Conservation (phyloP, 2,113 vertebrate genomes). For the Hippocampus barbouri region DNA sequence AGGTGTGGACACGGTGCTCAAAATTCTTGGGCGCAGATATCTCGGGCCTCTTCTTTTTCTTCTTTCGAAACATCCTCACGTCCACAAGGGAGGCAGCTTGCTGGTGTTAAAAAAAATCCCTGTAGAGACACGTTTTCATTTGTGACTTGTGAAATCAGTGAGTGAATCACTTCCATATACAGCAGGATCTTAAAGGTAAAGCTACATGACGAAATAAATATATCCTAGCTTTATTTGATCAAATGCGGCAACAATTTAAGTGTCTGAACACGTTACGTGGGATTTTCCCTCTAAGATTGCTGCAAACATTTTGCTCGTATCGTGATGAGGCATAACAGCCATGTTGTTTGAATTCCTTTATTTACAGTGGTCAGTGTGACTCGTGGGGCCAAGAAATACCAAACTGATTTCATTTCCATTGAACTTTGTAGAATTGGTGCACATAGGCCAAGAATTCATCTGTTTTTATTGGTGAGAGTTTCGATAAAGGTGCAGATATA, state of each 20-base stretch:
- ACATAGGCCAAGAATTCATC: no score
- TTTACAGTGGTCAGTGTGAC: no score
- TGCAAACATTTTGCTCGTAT: background rate
- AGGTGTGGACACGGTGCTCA: conserved; percentile 95
- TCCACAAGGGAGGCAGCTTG: conserved; percentile 47
- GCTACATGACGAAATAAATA: background rate
- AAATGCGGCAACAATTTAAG: background rate
- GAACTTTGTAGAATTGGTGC: no score
- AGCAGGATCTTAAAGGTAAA: background rate
- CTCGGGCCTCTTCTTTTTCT: conserved; percentile 98
- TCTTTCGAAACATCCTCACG: conserved; percentile 92
- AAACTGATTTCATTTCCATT: no score
- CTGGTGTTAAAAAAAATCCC: conserved; percentile 33
- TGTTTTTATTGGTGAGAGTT: no score
- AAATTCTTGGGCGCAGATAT: conserved; percentile 96
- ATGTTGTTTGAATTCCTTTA: no score
- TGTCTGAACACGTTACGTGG: background rate
- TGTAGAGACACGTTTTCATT: conserved; percentile 26
- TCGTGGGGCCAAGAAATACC: no score
- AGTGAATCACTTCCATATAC: background rate
- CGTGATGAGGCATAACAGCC: no score
- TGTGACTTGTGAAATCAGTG: background rate
- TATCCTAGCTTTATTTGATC: background rate
- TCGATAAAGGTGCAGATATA: no score
- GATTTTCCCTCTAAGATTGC: background rate